These are phyloP conservation scores for Tragelaphus strepsiceros DNA, from an alignment of 2,113 vertebrate species.

Conservation along the genomic window DNA sequence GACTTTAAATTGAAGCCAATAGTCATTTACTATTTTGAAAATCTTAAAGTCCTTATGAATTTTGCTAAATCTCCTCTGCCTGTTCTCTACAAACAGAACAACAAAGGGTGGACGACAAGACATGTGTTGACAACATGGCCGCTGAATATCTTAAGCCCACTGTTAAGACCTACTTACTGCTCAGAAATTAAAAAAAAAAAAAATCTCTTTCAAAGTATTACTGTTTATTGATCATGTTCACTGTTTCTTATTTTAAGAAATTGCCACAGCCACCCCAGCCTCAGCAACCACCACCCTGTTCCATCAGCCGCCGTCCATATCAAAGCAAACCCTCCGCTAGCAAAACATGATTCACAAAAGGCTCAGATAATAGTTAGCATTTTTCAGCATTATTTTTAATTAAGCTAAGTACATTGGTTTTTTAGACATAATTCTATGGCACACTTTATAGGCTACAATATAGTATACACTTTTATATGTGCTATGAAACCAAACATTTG, in stretches of 20 bases:
- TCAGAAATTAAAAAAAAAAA: neutral
- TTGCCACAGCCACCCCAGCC: neutral
- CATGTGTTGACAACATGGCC: neutral
- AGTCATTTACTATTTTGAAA: neutral
- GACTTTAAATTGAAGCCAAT: neutral
- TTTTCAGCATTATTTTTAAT: neutral
- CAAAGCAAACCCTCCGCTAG: neutral
- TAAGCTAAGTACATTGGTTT: neutral
- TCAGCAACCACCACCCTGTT: neutral
- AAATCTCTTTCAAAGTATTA: neutral
- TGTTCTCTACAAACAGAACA: neutral
- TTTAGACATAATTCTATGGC: neutral
- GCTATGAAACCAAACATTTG: neutral
- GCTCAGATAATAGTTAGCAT: neutral
- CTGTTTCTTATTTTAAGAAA: neutral
- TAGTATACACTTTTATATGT: neutral
- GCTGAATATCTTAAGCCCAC: neutral
- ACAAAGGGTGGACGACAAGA: neutral
- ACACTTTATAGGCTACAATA: neutral
- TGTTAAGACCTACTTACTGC: neutral
- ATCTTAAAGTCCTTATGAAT: neutral
- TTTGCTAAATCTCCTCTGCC: neutral
- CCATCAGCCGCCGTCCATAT: neutral
- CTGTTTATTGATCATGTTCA: neutral
- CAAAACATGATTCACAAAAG: neutral